phyloP scores from a whole-genome alignment of 2,113 vertebrate genomes.

The Sceloporus undulatus region DNA sequence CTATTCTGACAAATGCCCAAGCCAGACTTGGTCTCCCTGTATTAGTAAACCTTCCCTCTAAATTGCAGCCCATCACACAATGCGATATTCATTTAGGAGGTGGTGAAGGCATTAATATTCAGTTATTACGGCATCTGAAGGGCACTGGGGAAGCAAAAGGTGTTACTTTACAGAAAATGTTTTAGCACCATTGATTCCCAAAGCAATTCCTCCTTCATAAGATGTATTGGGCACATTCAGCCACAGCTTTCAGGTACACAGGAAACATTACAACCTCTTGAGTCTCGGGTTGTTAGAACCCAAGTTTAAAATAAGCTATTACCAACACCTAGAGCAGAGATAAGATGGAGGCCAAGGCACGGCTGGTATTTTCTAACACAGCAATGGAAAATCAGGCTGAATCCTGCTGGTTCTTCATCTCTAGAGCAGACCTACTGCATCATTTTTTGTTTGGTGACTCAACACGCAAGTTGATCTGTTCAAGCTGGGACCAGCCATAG shows the following conservation, averaged over 20 bases:
- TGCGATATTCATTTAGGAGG: not conserved
- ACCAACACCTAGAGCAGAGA: not conserved
- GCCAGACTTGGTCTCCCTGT: not conserved
- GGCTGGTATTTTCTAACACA: not conserved
- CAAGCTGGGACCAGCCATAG: not conserved
- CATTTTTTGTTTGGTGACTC: no score
- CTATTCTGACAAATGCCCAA: not conserved
- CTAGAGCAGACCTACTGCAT: no score
- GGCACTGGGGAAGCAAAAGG: not conserved
- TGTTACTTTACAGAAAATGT: not conserved
- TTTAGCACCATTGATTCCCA: constrained; percentile 20
- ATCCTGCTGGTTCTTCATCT: not conserved
- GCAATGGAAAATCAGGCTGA: not conserved
- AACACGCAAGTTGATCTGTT: no score
- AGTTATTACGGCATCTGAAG: not conserved
- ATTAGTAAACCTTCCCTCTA: no score
- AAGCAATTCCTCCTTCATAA: not conserved
- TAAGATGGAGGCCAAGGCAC: constrained; percentile 14
- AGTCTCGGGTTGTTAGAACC: not conserved
- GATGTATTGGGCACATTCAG: not conserved
- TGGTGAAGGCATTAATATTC: not conserved
- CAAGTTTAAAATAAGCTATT: not conserved
- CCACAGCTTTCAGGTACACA: not conserved
- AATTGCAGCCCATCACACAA: not conserved
- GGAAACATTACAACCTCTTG: constrained; percentile 7